Percentiles rank a stretch among this genome's conserved stretches.
These are phyloP conservation scores for Origma solitaria DNA, from an alignment of 2,113 vertebrate genomes.

Conservation along the genomic window DNA sequence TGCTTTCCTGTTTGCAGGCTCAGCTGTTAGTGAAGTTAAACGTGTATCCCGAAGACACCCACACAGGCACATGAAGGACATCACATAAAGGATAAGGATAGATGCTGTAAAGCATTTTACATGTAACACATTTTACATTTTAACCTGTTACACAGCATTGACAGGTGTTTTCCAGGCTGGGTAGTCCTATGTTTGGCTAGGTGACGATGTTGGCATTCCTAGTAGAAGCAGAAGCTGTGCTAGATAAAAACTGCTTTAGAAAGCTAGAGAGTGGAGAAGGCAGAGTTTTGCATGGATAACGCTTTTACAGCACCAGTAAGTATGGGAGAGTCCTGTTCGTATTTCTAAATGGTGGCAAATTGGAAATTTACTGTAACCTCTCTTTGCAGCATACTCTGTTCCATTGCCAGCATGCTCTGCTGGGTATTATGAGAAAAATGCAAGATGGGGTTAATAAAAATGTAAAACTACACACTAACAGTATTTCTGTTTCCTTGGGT, in stretches of 20 bases:
- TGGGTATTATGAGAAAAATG: neutral
- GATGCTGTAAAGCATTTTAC: neutral
- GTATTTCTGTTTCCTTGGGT: neutral
- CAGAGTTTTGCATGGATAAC: neutral
- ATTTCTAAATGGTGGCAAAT: neutral
- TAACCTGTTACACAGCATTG: neutral
- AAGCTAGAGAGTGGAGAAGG: neutral
- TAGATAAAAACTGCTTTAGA: neutral
- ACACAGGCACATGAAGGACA: neutral
- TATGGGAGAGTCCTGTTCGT: neutral
- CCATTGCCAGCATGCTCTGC: neutral
- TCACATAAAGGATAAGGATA: fast-evolving
- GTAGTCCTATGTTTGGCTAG: neutral
- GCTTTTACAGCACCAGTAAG: neutral
- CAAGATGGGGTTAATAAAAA: neutral
- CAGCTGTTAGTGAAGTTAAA: neutral
- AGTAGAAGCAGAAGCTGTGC: neutral
- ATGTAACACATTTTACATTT: neutral
- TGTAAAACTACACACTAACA: neutral
- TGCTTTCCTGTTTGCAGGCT: neutral
- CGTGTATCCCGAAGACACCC: neutral
- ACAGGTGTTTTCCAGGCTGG: neutral
- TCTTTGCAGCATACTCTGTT: neutral
- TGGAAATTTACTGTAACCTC: neutral
- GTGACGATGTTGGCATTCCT: neutral